Base-by-base conservation (phyloP, 2,888 invertebrate genomes). In the Leistus spinibarbis region DNA sequence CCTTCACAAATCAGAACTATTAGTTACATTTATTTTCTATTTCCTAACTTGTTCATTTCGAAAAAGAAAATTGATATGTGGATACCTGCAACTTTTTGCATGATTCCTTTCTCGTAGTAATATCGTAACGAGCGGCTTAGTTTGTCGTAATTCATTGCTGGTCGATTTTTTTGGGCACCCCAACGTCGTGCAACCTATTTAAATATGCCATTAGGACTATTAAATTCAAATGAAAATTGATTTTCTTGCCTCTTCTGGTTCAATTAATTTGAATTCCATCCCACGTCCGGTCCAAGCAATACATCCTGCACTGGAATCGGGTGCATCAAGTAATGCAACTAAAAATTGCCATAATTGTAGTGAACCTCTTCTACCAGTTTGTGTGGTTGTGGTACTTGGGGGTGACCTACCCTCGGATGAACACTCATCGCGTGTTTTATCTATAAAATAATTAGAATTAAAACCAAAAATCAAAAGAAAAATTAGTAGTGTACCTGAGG, bases 91-190 rank as follows among this genome's bases (percentile, higher is more conserved):
- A 98, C 98, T 86, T 98, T 98, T 86, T 97, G 97, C 97, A 98
- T 97, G 82, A 98, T 98, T n/a, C 97, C 97, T 84, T 98, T 98
- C 85, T 98, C 97, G 84, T 98, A 98, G 84, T 98, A 98, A 82
- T 98, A 98, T n/a, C 98, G 90, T 56, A 98, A 88, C 0, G 97
- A 97, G 5, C 98, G 89, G 54, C 97, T 97, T 65, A 98, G 87
- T 85, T 98, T 98, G 86, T 98, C 98, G 83, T 98, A 98, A 87
- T 98, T 98, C 98, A 98, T 98, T 0, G 97, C 97, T 0, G 97
- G 97, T 0, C 97, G 88, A 87, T 98, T 98, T 87, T 98, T 98
- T 86, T 97, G 97, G 3, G 97, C 92, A 0, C 98, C 98, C 98
- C 98, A 98, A 22, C 97, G 89, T 16, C 97, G 89, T 1, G 97